phyloP scores from a whole-genome alignment of 2,888 invertebrate species.

The Phyllotreta cruciferae region DNA sequence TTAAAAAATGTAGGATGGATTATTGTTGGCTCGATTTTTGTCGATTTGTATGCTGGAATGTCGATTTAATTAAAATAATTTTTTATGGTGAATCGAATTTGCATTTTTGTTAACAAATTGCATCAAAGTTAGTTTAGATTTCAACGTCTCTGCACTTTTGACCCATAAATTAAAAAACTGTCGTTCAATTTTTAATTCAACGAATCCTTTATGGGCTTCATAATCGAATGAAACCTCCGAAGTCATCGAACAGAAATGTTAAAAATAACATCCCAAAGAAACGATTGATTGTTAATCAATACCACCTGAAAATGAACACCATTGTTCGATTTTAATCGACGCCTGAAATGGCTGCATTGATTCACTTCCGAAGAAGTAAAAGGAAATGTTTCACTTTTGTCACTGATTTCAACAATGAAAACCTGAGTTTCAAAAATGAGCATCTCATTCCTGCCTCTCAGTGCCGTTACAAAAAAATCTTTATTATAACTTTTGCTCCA shows the following conservation, averaged over 20 bases:
- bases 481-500: too few relatives aligned
- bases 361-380: slow-evolving; percentile 15
- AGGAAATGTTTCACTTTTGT: slow-evolving; percentile 14
- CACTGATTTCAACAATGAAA: slow-evolving; percentile 8
- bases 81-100: neutral
- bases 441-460: neutral
- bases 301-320: slow-evolving; percentile 6
- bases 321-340: slow-evolving; percentile 13
- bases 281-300: neutral
- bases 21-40: neutral
- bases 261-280: slow-evolving; percentile 4
- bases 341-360: slow-evolving; percentile 13
- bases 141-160: neutral
- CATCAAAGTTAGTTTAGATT: neutral
- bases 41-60: neutral
- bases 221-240: too few relatives aligned
- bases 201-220: too few relatives aligned
- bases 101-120: slow-evolving; percentile 4
- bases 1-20: slow-evolving; percentile 13
- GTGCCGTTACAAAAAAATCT: neutral
- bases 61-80: slow-evolving; percentile 10
- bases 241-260: slow-evolving; percentile 4
- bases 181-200: too few relatives aligned
- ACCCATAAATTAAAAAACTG: too few relatives aligned
- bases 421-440: neutral